Evolutionary conservation across 2,888 invertebrate species (phyloP), one percentile per base, ranked within the genome.

Genomic region (Pachliopta kotzebuea): DNA sequence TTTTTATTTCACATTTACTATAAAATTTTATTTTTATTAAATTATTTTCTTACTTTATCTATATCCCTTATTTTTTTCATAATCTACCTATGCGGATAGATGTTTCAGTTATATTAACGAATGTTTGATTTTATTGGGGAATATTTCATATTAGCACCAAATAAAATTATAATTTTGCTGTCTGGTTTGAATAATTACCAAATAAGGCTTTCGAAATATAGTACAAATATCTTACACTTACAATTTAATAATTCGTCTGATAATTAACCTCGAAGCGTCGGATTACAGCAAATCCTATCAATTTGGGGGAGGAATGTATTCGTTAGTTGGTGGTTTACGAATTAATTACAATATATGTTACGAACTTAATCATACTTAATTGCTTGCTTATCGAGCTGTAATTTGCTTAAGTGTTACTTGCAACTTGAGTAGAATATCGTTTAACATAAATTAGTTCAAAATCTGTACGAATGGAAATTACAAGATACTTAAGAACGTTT

Each of bases 271-370:
- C 45, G 18, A 45, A 52, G 50, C 23, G 21, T 52, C 9, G 50
- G 50, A 52, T 52, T 52, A 52, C 50, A 52, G 3, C 21, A 52
- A 52, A 21, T 21, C 50, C 6, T n/a, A 57, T 49, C 57, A n/a
- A 11, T 23, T 42, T 56, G n/a, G 31, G 31, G 18, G 54, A 29
- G 26, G n/a, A n/a, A 26, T 24, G 54, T 24, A 9, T 29, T 9
- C n/a, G 26, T 23, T 55, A n/a, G 29, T 11, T 55, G 29, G n/a
- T 55, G n/a, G n/a, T 45, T 45, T 45, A 45, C 45, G 45, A n/a
- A 45, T 45, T 45, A 45, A 45, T 45, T 14, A n/a, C 18, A n/a
- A 45, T 45, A n/a, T 37, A n/a, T n/a, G 45, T 7, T n/a, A n/a
- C 18, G n/a, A 45, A 45, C 45, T 45, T 45, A 45, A 45, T 45